Conservation (phyloP, 2,797 vertebrate species). For the Epinephelus awoara region DNA sequence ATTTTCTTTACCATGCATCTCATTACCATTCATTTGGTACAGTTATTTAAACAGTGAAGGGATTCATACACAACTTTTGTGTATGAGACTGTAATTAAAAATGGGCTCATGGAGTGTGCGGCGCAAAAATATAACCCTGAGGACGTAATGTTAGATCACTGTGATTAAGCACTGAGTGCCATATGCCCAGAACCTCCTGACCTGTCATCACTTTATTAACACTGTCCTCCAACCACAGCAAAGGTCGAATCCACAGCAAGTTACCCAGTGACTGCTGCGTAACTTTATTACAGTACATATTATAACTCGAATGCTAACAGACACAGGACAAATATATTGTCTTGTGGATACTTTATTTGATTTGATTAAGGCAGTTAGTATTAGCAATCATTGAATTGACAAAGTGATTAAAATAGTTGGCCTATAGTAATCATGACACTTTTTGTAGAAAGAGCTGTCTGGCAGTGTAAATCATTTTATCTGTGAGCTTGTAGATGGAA, state of each 20-base stretch:
- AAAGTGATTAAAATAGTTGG: too few species aligned
- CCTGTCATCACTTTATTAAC: slow-evolving; percentile 46
- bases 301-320: neutral
- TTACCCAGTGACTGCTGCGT: neutral
- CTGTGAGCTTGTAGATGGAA: slow-evolving; percentile 26
- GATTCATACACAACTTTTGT: slow-evolving; percentile 42
- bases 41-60: slow-evolving; percentile 58
- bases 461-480: slow-evolving; percentile 9
- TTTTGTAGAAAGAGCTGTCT: slow-evolving; percentile 8
- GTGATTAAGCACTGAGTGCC: slow-evolving; percentile 48
- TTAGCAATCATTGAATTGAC: too few species aligned
- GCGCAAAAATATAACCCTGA: slow-evolving; percentile 26
- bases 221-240: slow-evolving; percentile 27
- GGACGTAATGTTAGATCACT: slow-evolving; percentile 37
- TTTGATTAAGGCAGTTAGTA: too few species aligned
- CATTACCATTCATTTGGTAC: slow-evolving; percentile 63
- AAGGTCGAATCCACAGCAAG: slow-evolving; percentile 29
- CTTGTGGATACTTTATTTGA: neutral
- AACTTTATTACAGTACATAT: neutral
- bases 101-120: slow-evolving; percentile 10
- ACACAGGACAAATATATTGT: neutral
- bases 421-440: neutral
- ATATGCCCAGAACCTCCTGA: slow-evolving; percentile 53
- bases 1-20: slow-evolving; percentile 55
- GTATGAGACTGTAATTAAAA: slow-evolving; percentile 38